A percentile compares a stretch with the other conserved stretches of the same genome.
Evolutionary conservation across 2,888 invertebrate genomes (phyloP).

Genomic region (Drosophila mimetica): DNA sequence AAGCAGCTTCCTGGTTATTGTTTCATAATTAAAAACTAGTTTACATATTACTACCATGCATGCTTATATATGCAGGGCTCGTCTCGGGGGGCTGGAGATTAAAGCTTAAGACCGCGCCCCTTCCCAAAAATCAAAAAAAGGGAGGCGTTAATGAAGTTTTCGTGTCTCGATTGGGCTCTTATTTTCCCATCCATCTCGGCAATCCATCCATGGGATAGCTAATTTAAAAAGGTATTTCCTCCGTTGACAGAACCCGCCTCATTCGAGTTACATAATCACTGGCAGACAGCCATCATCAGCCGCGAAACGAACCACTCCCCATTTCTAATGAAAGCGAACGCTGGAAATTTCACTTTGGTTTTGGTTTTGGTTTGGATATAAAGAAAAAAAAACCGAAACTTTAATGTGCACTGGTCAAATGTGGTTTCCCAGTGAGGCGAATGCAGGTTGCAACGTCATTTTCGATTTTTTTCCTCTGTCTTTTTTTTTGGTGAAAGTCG

Average conservation of each 20-base stretch:
- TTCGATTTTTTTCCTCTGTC: constrained; percentile 29
- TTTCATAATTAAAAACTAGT: constrained; percentile 73
- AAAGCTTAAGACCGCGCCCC: constrained; percentile 55
- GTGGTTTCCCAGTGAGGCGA: constrained; percentile 50
- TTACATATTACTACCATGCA: constrained; percentile 40
- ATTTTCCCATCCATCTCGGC: constrained; percentile 20
- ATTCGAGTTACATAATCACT: constrained; percentile 29
- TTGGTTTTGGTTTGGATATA: too few species aligned
- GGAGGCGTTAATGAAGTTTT: constrained; percentile 66
- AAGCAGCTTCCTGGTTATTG: constrained; percentile 68
- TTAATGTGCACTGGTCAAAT: constrained; percentile 73
- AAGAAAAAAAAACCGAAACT: constrained; percentile 46
- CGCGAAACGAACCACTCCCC: constrained; percentile 20
- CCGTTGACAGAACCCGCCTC: constrained; percentile 47
- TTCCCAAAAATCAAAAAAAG: constrained; percentile 19
- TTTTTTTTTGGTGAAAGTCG: constrained; percentile 72
- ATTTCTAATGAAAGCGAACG: constrained; percentile 79
- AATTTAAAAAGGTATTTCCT: constrained; percentile 17
- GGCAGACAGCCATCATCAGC: constrained; percentile 25
- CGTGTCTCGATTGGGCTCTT: constrained; percentile 46
- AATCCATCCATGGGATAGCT: constrained; percentile 3
- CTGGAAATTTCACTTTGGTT: constrained; percentile 73
- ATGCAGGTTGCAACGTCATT: constrained; percentile 72
- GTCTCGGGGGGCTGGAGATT: constrained; percentile 18
- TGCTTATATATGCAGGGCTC: constrained; percentile 31